Conservation (phyloP, 1,140 invertebrate genomes). For the Drosophila persimilis region DNA sequence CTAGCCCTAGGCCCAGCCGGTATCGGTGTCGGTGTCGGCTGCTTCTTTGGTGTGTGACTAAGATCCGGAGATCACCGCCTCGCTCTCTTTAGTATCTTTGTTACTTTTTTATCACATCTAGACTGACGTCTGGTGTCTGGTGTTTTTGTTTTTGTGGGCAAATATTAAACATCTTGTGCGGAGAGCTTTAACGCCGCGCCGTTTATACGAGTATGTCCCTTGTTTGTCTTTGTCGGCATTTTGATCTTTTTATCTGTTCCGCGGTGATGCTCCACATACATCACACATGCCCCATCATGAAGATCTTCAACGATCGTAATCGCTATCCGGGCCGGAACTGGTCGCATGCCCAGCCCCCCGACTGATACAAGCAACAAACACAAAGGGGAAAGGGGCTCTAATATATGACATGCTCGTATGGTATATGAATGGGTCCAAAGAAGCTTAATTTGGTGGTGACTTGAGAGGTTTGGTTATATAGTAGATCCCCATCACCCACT, state of each 20-base stretch:
- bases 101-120: constrained; percentile 35
- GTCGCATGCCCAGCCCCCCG: constrained; percentile 62
- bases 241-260: constrained; percentile 60
- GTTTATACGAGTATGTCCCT: constrained; percentile 2
- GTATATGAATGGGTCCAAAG: too few species aligned
- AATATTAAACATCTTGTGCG: too few species aligned
- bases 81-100: constrained; percentile 30
- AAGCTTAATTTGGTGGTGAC: too few species aligned
- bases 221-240: constrained; percentile 69
- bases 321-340: constrained; percentile 56
- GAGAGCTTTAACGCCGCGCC: constrained; percentile 20
- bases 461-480: too few species aligned
- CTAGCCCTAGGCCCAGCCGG: not conserved
- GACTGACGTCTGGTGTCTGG: not conserved
- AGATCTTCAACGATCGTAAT: constrained; percentile 17
- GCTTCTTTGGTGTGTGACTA: constrained; percentile 42
- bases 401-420: too few species aligned
- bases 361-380: constrained; percentile 8
- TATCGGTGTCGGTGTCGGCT: constrained; percentile 5
- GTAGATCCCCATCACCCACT: too few species aligned
- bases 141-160: constrained; percentile 1
- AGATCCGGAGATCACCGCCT: constrained; percentile 49
- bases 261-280: constrained; percentile 62
- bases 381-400: not conserved
- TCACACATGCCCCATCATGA: constrained; percentile 39